Evolutionary conservation across 2,888 invertebrate species (phyloP).

Genomic region (Scaptomyza cyrtandrae): DNA sequence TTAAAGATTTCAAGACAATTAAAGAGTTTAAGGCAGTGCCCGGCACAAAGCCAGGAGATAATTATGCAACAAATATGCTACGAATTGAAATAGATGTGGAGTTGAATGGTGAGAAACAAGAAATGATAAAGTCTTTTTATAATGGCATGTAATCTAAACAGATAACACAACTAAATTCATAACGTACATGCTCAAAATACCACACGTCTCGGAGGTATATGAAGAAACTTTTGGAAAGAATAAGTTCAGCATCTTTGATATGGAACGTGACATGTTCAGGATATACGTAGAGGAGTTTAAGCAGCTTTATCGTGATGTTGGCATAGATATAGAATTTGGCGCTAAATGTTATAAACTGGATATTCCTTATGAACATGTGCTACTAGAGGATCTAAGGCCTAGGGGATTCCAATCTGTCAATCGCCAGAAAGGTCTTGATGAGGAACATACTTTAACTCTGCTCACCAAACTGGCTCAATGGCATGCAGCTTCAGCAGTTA

Average conservation of each 20-base stretch:
- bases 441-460: constrained; percentile 69
- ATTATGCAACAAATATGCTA: constrained; percentile 76
- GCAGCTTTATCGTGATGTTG: constrained; percentile 53
- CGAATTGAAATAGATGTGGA: constrained; percentile 69
- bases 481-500: constrained; percentile 80
- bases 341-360: constrained; percentile 51
- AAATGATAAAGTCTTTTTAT: background rate
- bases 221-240: constrained; percentile 36
- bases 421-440: constrained; percentile 71
- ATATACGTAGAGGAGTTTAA: constrained; percentile 58
- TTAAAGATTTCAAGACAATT: constrained; percentile 45
- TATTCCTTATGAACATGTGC: constrained; percentile 42
- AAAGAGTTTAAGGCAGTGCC: constrained; percentile 56
- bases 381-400: constrained; percentile 72
- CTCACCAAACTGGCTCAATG: constrained; percentile 78
- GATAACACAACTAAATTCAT: constrained; percentile 24
- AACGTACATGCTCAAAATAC: constrained; percentile 52
- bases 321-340: constrained; percentile 49
- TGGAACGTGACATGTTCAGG: constrained; percentile 64
- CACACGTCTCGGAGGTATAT: constrained; percentile 29
- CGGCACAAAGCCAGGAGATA: constrained; percentile 73
- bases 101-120: constrained; percentile 50
- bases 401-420: constrained; percentile 70
- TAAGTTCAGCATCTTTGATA: constrained; percentile 53
- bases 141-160: background rate